Evolutionary conservation across 2,888 invertebrate genomes (phyloP).

Genomic region (Coleophora deauratella): DNA sequence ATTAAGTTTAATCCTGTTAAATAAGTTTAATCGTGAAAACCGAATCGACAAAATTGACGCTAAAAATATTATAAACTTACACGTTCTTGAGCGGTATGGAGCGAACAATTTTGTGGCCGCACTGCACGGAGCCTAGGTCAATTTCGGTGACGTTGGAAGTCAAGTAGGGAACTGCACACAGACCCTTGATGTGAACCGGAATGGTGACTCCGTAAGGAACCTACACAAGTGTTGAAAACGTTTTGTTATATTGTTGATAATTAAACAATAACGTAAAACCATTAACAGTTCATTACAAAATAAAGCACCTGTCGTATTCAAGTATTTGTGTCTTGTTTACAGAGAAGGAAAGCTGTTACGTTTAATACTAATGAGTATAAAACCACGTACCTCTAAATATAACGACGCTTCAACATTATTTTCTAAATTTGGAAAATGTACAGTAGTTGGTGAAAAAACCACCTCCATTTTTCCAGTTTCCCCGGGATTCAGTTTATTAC

Average conservation of each 20-base stretch:
- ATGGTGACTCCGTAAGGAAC: conserved; percentile 75
- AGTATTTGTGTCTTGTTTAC: no score
- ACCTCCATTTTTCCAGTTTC: conserved; percentile 65
- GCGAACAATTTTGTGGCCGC: conserved; percentile 73
- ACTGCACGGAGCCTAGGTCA: conserved; percentile 72
- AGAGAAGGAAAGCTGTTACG: no score
- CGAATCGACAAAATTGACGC: no score
- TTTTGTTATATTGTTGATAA: no score
- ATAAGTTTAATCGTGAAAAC: no score
- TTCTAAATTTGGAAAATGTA: conserved; percentile 53
- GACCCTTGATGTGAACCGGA: conserved; percentile 70
- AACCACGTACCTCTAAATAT: conserved; percentile 65
- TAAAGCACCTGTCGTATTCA: no score
- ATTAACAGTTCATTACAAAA: no score
- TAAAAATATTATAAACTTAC: conserved; percentile 53
- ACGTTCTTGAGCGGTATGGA: conserved; percentile 72
- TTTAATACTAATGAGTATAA: not conserved
- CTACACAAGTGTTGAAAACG: conserved; percentile 25
- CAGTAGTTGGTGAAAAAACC: conserved; percentile 63
- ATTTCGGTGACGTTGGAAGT: conserved; percentile 50
- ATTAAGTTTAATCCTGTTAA: no score
- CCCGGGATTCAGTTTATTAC: conserved; percentile 58
- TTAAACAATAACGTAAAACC: no score
- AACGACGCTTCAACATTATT: conserved; percentile 53
- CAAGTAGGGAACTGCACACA: conserved; percentile 74